Conservation (phyloP, 1,140 invertebrate species). For the Ectropis grisescens region DNA sequence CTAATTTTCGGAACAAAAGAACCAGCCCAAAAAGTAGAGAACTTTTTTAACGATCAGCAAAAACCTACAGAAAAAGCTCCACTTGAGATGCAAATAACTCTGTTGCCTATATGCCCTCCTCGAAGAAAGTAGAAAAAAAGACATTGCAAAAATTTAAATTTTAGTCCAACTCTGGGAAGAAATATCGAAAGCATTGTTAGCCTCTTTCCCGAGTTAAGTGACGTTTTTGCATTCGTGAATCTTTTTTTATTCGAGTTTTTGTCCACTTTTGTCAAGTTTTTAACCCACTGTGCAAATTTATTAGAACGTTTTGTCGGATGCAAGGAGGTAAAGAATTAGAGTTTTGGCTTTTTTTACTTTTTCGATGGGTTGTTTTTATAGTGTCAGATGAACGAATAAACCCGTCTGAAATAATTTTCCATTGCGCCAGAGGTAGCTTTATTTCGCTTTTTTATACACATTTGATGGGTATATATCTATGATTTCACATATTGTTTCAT, state of each 20-base stretch:
- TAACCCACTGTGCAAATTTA: slow-evolving; percentile 32
- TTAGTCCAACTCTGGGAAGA: slow-evolving; percentile 24
- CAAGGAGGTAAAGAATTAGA: slow-evolving; percentile 20
- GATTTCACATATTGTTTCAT: too few species aligned
- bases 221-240: slow-evolving; percentile 9
- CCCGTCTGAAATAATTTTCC: too few species aligned
- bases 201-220: slow-evolving; percentile 38
- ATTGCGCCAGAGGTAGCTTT: too few species aligned
- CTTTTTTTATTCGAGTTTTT: slow-evolving; percentile 38
- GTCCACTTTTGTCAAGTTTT: slow-evolving; percentile 44
- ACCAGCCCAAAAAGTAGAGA: slow-evolving; percentile 25
- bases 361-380: too few species aligned
- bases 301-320: slow-evolving; percentile 45
- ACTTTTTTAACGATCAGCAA: slow-evolving; percentile 37
- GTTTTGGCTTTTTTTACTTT: too few species aligned
- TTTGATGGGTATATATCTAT: too few species aligned
- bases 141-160: slow-evolving; percentile 41
- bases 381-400: too few species aligned
- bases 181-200: slow-evolving; percentile 48
- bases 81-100: slow-evolving; percentile 46
- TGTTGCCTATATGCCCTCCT: slow-evolving; percentile 46
- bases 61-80: slow-evolving; percentile 35
- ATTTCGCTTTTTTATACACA: too few species aligned
- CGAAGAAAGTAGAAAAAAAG: slow-evolving; percentile 23
- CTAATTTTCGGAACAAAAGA: slow-evolving; percentile 33